Percentiles rank a stretch among this genome's conserved stretches.
Evolutionary conservation across 2,888 invertebrate genomes (phyloP).

Genomic region (Phaonia tiefii): DNA sequence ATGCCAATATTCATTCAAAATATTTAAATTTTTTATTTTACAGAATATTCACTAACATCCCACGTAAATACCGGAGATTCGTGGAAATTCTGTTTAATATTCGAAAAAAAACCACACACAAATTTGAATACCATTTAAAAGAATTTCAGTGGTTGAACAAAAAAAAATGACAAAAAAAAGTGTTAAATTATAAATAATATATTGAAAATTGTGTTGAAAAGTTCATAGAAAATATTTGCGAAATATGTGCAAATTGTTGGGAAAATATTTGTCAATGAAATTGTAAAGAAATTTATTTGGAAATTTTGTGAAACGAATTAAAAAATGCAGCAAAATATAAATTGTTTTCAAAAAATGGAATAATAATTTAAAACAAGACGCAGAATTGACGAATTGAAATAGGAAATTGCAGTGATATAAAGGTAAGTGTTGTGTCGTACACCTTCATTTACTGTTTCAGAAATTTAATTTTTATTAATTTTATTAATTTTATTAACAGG

Average conservation of each 20-base stretch:
- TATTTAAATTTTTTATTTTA: no score
- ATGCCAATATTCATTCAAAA: no score
- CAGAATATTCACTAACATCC: no score
- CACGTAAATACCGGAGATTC: no score
- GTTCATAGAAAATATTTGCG: constrained; percentile 57
- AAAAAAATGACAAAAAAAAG: not conserved
- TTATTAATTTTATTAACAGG: no score
- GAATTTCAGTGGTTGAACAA: not conserved
- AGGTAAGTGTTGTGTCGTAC: no score
- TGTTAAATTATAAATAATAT: constrained; percentile 34
- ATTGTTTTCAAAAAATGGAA: not conserved
- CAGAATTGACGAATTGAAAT: not conserved
- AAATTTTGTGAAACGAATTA: not conserved
- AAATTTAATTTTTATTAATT: no score
- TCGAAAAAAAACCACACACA: no score
- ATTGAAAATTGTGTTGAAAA: constrained; percentile 57
- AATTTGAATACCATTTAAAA: no score
- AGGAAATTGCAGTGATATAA: not conserved
- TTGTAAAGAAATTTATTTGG: constrained; percentile 11
- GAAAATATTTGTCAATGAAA: constrained; percentile 48
- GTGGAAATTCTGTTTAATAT: no score
- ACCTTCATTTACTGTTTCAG: no score
- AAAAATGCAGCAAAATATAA: constrained; percentile 12
- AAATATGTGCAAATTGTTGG: no score
- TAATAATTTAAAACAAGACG: constrained; percentile 14